These are phyloP conservation scores for Crotophaga sulcirostris DNA, from an alignment of 2,113 vertebrate species.

Conservation along the genomic window DNA sequence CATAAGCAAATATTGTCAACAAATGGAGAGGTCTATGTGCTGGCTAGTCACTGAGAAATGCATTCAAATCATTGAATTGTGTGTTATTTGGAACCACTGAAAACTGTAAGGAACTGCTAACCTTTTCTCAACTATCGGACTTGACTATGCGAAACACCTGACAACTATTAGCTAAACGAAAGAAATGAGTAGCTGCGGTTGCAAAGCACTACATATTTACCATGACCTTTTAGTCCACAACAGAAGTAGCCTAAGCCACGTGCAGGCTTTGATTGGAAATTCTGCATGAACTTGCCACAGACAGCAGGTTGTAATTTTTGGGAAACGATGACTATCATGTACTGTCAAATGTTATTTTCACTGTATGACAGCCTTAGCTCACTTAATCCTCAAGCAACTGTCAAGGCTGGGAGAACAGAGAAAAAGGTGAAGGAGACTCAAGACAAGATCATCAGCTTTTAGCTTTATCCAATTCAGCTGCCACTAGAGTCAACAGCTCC, in stretches of 20 bases:
- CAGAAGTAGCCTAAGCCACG: background rate
- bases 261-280: background rate
- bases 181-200: background rate
- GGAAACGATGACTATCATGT: background rate
- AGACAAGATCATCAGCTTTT: background rate
- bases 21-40: background rate
- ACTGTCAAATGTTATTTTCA: background rate
- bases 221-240: background rate
- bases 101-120: background rate
- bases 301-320: background rate
- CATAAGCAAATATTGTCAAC: background rate
- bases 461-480: background rate
- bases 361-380: background rate
- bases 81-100: background rate
- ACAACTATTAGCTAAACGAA: background rate
- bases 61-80: background rate
- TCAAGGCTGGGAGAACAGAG: background rate
- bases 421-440: background rate
- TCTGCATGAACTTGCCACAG: background rate
- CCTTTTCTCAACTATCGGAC: background rate
- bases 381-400: background rate
- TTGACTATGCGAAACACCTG: background rate
- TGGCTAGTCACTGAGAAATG: background rate
- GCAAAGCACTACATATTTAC: background rate
- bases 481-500: background rate